A percentile compares a stretch with the other conserved stretches of the same genome.
phyloP scores from a whole-genome alignment of 2,113 vertebrate species.

The Arothron firmamentum region DNA sequence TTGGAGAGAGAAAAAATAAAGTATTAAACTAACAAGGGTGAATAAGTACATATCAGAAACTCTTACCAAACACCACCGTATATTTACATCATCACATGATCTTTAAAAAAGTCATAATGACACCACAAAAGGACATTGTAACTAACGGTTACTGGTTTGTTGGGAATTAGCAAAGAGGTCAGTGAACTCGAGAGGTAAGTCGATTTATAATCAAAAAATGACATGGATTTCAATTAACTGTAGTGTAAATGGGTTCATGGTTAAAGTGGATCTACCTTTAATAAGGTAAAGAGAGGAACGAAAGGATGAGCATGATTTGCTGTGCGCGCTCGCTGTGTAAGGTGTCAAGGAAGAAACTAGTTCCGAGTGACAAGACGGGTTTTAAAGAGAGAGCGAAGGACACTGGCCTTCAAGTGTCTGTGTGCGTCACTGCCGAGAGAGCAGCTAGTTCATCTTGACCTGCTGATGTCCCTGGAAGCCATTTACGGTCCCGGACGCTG shows the following conservation, averaged over 20 bases:
- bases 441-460: conserved; percentile 39
- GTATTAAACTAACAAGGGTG: too few species aligned
- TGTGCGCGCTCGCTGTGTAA: conserved; percentile 42
- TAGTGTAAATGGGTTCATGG: too few species aligned
- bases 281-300: too few species aligned
- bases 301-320: conserved; percentile 7
- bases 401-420: conserved; percentile 10
- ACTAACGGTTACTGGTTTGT: conserved; percentile 12
- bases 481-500: background rate
- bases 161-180: conserved; percentile 2
- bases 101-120: too few species aligned
- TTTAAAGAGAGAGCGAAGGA: conserved; percentile 22
- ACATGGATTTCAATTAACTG: too few species aligned
- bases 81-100: background rate
- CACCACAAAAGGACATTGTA: conserved; percentile 15
- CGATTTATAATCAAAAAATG: too few species aligned
- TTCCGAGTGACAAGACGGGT: conserved; percentile 43
- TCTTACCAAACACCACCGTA: background rate
- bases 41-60: background rate
- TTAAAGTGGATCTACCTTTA: too few species aligned
- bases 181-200: background rate
- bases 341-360: conserved; percentile 52
- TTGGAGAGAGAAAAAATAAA: too few species aligned
- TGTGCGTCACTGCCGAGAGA: conserved; percentile 19
- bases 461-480: conserved; percentile 20